Base-by-base conservation (phyloP, 2,888 invertebrate genomes). In the Melanostoma mellinum region DNA sequence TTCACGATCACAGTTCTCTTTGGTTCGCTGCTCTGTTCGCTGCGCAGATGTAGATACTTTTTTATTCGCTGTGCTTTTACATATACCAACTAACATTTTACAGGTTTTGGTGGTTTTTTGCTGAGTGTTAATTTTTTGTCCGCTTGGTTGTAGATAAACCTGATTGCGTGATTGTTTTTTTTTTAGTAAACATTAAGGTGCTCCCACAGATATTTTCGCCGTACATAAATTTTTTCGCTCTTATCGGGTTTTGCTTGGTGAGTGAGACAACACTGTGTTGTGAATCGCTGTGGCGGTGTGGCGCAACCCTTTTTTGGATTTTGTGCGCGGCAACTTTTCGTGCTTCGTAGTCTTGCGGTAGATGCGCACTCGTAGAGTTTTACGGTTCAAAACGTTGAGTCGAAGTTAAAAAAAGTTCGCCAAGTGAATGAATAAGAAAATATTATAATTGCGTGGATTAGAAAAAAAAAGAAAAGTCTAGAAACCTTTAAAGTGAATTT, bases 261-360 rank as follows among this genome's bases (percentile, higher is more conserved):
- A 84, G 84, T 40, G 84, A 79, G 84, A 84, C 78, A 75, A 55
- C 67, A 50, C 60, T 60, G 60, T 35, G 46, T 42, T 61, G 50
- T 55, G 56, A 42, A 42, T 60, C 65, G 69, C 50, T 74, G 63
- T 55, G 46, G 53, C 36, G 61, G 40, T 74, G 50, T 74, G 78
- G 79, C 74, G 82, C 82, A 82, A 78, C 84, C 79, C 84, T 84
- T 84, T 79, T 79, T 84, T 84, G 84, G 74, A 75, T 79, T 61
- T 79, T 67, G 71, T 75, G 65, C 55, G 71, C 79, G 78, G 71
- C 52, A 79, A 75, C 65, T 78, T 71, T 48, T 67, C n/a, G n/a
- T n/a, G n/a, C n/a, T n/a, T n/a, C 71, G 84, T 84, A 84, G 84
- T 84, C 84, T 75, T 84, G 78, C 84, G 84, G 79, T 84, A 75